A percentile compares a stretch with the other conserved stretches of the same genome.
phyloP scores from a whole-genome alignment of 1,140 invertebrate species.

The Heliconius hermathena region DNA sequence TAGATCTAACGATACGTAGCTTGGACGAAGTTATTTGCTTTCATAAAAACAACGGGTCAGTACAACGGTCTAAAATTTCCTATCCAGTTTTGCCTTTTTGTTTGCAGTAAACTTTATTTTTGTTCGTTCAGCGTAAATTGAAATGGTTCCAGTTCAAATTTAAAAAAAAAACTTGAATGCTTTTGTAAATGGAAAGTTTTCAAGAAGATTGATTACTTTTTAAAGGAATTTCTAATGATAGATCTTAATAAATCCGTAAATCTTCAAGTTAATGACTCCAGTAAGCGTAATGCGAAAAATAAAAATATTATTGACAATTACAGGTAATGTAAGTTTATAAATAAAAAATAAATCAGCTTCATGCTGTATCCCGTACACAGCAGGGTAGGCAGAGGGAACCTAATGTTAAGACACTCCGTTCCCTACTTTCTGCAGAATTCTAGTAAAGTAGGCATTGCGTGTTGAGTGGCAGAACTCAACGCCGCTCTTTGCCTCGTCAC shows the following conservation, averaged over 20 bases:
- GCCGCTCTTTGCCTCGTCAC: too few species aligned
- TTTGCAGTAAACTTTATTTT: conserved; percentile 25
- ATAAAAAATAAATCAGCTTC: too few species aligned
- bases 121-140: neutral
- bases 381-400: too few species aligned
- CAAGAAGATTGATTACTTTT: conserved; percentile 3
- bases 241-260: neutral
- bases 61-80: neutral
- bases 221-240: neutral
- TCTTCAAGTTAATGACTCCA: neutral
- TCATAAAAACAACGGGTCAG: conserved; percentile 18
- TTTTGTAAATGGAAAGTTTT: neutral
- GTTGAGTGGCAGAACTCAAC: too few species aligned
- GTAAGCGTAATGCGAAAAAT: neutral
- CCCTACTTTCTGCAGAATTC: too few species aligned
- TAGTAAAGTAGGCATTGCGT: too few species aligned
- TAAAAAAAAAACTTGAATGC: neutral
- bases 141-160: conserved; percentile 10
- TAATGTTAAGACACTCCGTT: too few species aligned
- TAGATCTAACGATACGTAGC: conserved; percentile 9
- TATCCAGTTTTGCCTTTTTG: conserved; percentile 16
- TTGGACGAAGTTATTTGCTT: conserved; percentile 1
- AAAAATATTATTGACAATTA: neutral
- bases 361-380: too few species aligned
- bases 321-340: too few species aligned